Conservation (phyloP, 1,140 invertebrate species). For the Carcinoscorpius rotundicauda region DNA sequence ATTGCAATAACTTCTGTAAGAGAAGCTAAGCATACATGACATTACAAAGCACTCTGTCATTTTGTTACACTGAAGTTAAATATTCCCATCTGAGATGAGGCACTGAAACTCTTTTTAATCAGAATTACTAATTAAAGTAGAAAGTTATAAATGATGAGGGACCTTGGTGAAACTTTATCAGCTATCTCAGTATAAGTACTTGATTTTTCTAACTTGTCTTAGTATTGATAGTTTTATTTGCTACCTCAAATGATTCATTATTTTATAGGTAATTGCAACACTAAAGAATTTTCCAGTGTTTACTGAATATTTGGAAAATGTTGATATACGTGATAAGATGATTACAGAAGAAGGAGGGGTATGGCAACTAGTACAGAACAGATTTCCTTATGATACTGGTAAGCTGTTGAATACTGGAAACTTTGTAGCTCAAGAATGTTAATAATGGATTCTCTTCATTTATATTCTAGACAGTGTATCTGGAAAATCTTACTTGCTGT, state of each 20-base stretch:
- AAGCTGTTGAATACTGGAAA: conserved; percentile 1
- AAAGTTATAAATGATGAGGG: too few species aligned
- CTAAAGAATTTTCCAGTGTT: conserved; percentile 12
- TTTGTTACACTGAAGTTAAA: too few species aligned
- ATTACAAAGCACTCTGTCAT: too few species aligned
- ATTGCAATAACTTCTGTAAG: too few species aligned
- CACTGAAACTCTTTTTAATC: too few species aligned
- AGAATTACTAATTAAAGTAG: too few species aligned
- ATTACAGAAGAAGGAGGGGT: conserved; percentile 12
- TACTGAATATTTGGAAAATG: conserved; percentile 16
- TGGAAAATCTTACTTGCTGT: too few species aligned
- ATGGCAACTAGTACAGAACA: conserved; percentile 8
- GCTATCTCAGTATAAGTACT: too few species aligned
- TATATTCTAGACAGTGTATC: background rate
- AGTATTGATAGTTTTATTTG: background rate
- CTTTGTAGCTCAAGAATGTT: background rate
- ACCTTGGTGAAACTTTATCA: too few species aligned
- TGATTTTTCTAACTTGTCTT: too few species aligned
- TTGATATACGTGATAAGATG: conserved; percentile 8
- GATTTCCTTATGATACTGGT: conserved; percentile 10
- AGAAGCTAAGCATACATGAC: too few species aligned
- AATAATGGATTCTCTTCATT: background rate
- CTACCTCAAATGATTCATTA: background rate
- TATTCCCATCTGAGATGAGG: too few species aligned
- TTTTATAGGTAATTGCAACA: conserved; percentile 10